These are phyloP conservation scores for Discoglossus pictus DNA, from an alignment of 2,797 vertebrate genomes.

Conservation along the genomic window DNA sequence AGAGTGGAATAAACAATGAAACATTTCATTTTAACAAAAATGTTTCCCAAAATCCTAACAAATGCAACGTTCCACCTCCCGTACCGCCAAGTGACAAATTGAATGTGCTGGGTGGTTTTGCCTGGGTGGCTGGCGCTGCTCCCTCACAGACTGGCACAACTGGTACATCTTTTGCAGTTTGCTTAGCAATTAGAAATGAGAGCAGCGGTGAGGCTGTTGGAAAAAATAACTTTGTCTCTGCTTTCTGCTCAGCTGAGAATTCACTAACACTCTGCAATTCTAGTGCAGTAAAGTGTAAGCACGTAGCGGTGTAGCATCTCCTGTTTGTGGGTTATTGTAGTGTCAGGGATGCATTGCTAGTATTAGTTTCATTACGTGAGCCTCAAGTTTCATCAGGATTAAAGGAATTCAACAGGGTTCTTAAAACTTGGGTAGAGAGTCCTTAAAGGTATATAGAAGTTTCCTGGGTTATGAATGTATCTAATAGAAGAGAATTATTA, in stretches of 20 bases:
- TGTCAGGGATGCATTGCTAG: no score
- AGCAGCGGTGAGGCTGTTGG: slow-evolving; percentile 29
- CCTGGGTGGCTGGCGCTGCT: slow-evolving; percentile 14
- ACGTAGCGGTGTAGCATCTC: no score
- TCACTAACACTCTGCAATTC: slow-evolving; percentile 19
- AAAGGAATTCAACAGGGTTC: no score
- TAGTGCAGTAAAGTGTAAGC: no score
- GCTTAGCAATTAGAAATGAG: slow-evolving; percentile 43
- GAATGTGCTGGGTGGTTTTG: slow-evolving; percentile 33
- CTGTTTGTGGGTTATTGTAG: no score
- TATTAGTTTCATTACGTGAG: no score
- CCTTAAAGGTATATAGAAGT: no score
- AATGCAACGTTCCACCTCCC: slow-evolving; percentile 9
- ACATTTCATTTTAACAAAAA: slow-evolving; percentile 16
- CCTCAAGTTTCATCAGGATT: no score
- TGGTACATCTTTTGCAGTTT: slow-evolving; percentile 22
- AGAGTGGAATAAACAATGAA: no score
- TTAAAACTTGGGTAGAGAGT: no score
- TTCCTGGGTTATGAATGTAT: no score
- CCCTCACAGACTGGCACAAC: slow-evolving; percentile 21
- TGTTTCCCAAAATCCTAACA: background rate
- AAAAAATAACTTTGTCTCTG: background rate
- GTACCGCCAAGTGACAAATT: slow-evolving; percentile 20
- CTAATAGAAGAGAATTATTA: no score
- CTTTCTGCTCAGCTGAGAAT: slow-evolving; percentile 22